Evolutionary conservation across 2,888 invertebrate species (phyloP), one percentile per base, ranked within the genome.

Genomic region (Thumatha senex): DNA sequence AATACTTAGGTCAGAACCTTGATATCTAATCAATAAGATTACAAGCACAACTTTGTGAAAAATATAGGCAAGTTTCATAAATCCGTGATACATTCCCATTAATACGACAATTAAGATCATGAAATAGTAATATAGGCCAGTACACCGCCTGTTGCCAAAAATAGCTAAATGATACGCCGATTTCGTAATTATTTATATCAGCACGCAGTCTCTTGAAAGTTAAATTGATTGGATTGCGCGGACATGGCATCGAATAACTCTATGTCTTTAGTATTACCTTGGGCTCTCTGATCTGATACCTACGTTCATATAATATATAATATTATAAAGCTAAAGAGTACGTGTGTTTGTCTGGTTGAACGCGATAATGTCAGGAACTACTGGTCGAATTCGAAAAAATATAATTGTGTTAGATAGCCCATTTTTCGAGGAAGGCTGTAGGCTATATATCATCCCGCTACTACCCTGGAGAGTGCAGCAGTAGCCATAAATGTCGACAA

Each of bases 261-360:
- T 78, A 67, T 78, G 67, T 74, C 76, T 76, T 24, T 24, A 80
- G 81, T 74, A 78, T 77, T 69, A 76, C 78, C 80, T 80, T 78
- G 79, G 72, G n/a, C n/a, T n/a, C n/a, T n/a, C n/a, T n/a, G n/a
- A n/a, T n/a, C n/a, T n/a, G n/a, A n/a, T n/a, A n/a, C n/a, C n/a
- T n/a, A n/a, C n/a, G n/a, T n/a, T n/a, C n/a, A n/a, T n/a, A n/a
- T n/a, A n/a, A n/a, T n/a, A n/a, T n/a, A n/a, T n/a, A n/a, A n/a
- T n/a, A n/a, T n/a, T n/a, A n/a, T n/a, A n/a, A n/a, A n/a, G n/a
- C n/a, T n/a, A n/a, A n/a, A n/a, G n/a, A n/a, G n/a, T n/a, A n/a
- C n/a, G n/a, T n/a, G n/a, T n/a, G n/a, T n/a, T n/a, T n/a, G n/a
- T n/a, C n/a, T n/a, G n/a, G n/a, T n/a, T n/a, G n/a, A n/a, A n/a